Base-by-base conservation (phyloP, 2,888 invertebrate genomes). In the Anaspis maculata region DNA sequence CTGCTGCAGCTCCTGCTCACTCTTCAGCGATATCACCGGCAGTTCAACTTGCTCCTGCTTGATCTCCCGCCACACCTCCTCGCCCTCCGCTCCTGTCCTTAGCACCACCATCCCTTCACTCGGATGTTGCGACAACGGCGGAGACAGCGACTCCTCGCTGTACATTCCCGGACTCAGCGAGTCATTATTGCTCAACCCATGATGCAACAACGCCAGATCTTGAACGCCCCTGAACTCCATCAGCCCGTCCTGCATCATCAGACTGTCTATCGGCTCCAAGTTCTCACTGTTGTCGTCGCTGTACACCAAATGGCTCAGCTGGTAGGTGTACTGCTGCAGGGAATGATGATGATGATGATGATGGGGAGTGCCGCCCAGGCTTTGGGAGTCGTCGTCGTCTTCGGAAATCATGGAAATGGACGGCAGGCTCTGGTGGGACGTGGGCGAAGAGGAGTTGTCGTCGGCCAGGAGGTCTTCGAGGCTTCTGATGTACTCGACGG, bases 401-500 rank as follows among this genome's bases (percentile, higher is more conserved):
- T 51, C 54, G 39, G 51, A 57, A 7, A 45, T 37, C 2, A 49
- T 46, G 9, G 50, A 47, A 10, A 47, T 39, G 27, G 30, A 34
- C 24, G 24, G 12, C 19, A 19, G 9, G 5, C 5, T 6, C 5
- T 5, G 9, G 9, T 19, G 19, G 5, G 38, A 33, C n/a, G n/a
- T n/a, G 3, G 43, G 35, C 13, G 31, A 14, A 6, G 45, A 41
- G 9, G 38, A 31, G 26, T 28, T 39, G 2, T 61, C 44, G 32
- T 80, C 76, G 15, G 80, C 78, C 4, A 90, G 62, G 23, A 90
- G 61, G 49, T 75, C 76, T 59, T 90, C 86, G 30, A 91, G 67
- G 42, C 83, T 85, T 42, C 84, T 68, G 43, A 91, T 91, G 55
- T 91, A 91, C 56, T 90, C 89, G 1, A 91, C 88, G 4, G 90